A percentile compares a stretch with the other conserved stretches of the same genome.
These are phyloP conservation scores for Hirudo medicinalis DNA, from an alignment of 1,140 invertebrate genomes.

Conservation along the genomic window DNA sequence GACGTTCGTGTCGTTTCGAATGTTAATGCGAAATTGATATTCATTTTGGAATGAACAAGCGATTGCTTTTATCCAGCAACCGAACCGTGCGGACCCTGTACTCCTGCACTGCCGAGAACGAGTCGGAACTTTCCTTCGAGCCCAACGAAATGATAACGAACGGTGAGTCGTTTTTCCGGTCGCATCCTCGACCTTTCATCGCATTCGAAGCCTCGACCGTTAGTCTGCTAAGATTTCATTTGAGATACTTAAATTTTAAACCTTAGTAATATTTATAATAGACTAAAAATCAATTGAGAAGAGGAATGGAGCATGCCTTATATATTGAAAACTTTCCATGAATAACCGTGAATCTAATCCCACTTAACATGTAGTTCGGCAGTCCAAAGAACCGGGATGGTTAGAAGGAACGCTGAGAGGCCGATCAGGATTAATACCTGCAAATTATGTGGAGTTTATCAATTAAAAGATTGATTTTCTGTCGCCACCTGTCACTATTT, in stretches of 20 bases:
- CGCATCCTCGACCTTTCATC: background rate
- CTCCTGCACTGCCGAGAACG: constrained; percentile 85
- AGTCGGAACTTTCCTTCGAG: constrained; percentile 91
- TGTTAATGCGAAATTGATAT: no score
- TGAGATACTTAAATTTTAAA: no score
- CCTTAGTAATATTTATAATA: no score
- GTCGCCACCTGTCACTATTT: no score
- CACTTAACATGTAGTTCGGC: constrained; percentile 52
- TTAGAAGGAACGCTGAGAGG: constrained; percentile 85
- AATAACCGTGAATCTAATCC: no score
- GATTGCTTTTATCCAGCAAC: constrained; percentile 27
- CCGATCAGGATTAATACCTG: constrained; percentile 80
- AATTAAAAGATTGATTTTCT: constrained; percentile 26
- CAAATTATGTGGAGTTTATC: constrained; percentile 81
- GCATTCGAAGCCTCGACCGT: no score
- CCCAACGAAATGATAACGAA: constrained; percentile 94
- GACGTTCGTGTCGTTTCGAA: no score
- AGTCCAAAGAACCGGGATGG: constrained; percentile 87
- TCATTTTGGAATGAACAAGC: no score
- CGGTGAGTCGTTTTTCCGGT: constrained; percentile 51
- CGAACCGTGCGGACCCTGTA: constrained; percentile 74
- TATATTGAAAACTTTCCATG: no score
- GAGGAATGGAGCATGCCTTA: no score
- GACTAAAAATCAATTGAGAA: no score
- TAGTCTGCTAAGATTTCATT: no score